Evolutionary conservation across 2,113 vertebrate genomes (phyloP).

Genomic region (Herpetotheres cachinnans): DNA sequence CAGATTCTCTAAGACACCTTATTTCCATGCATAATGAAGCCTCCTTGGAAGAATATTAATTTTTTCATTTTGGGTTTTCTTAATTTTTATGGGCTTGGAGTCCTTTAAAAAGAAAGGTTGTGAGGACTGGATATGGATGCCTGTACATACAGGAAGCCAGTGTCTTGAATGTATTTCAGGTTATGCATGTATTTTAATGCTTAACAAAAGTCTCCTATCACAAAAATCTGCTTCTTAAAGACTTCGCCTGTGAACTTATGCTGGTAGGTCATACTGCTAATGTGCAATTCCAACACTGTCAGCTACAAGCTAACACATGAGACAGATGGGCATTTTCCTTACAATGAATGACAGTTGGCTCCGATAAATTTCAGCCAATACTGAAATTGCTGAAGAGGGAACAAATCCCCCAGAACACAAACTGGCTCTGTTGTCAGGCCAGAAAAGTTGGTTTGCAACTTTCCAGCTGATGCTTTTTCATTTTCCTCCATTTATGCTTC

Average conservation of each 20-base stretch:
- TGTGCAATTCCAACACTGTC: background rate
- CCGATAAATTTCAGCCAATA: background rate
- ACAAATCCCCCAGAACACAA: background rate
- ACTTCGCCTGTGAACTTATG: slow-evolving; percentile 1
- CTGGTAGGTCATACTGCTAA: slow-evolving; percentile 18
- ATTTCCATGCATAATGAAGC: slow-evolving; percentile 12
- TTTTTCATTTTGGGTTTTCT: background rate
- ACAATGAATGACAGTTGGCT: background rate
- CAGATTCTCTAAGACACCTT: background rate
- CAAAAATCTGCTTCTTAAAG: slow-evolving; percentile 8
- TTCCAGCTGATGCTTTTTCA: background rate
- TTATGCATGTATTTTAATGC: background rate
- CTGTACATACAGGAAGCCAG: background rate
- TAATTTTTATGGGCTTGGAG: slow-evolving; percentile 3
- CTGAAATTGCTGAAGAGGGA: background rate
- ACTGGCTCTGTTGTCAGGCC: slow-evolving; percentile 1
- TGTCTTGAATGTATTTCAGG: background rate
- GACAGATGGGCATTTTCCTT: slow-evolving; percentile 26
- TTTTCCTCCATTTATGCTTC: background rate
- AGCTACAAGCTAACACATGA: background rate
- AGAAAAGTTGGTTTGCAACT: slow-evolving; percentile 22
- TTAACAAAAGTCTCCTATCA: background rate
- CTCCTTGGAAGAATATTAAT: background rate
- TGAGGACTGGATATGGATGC: background rate
- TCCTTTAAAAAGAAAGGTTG: background rate